Evolutionary conservation across 2,113 vertebrate genomes (phyloP), one percentile per base, ranked within the genome.

Genomic region (Dasypus novemcinctus): DNA sequence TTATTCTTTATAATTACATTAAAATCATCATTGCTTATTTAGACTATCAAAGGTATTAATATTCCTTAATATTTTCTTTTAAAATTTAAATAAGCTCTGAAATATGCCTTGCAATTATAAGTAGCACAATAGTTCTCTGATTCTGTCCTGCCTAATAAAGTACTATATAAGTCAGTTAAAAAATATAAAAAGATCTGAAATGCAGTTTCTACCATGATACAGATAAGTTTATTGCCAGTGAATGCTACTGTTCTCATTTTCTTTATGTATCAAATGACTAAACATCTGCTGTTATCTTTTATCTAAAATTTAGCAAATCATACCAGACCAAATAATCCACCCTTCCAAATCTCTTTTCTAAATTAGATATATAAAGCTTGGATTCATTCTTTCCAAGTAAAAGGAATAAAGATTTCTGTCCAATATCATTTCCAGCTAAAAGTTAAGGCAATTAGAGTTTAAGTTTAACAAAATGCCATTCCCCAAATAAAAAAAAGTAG

Each of bases 391-490:
- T 87, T 76, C 41, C 14, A 75, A 84, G 38, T 21, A 14, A 29
- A 93, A 63, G 0, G n/a, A 84, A 72, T 52, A 59, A 89, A 95
- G 8, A 4, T 5, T 95, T 94, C 54, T 94, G 5, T 38, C 7
- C 31, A 66, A 17, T 41, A 41, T 74, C 18, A 85, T 29, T 71
- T 78, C 57, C 49, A 81, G 7, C 9, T 95, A 93, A 96, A 97
- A 95, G 46, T 57, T 97, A 83, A 71, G 83, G 41, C 88, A 94
- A 95, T 96, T 96, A 95, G 7, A 91, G 59, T 87, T 96, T 96
- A 27, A 89, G 79, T 93, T 95, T 92, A 87, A 88, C 36, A 96
- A 97, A 97, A 97, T 96, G 86, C 85, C 93, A 97, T 38, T 94
- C 14, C 23, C 33, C 75, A 97, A 97, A 54, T 96, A 89, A 52